Conservation (phyloP, 1,140 invertebrate genomes). For the Cydia amplana region DNA sequence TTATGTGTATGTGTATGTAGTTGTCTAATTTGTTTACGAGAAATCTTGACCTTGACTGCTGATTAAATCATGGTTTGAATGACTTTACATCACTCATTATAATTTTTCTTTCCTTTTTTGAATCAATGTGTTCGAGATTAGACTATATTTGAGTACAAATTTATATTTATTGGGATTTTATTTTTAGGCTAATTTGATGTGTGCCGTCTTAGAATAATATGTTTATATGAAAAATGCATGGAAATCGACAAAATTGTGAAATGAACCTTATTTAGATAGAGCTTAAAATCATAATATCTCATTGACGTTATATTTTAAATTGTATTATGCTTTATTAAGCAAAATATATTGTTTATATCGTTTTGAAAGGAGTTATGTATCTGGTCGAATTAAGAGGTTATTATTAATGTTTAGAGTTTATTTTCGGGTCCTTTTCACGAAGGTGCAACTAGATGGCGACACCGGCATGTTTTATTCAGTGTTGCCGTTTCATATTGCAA, state of each 20-base stretch:
- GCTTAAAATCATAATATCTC: constrained; percentile 6
- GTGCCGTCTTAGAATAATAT: constrained; percentile 19
- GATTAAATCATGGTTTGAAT: background rate
- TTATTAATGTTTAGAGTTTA: constrained; percentile 15
- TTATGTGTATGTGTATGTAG: background rate
- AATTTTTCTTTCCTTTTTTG: background rate
- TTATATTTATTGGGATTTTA: constrained; percentile 28
- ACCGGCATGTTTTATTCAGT: background rate
- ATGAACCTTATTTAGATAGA: constrained; percentile 6
- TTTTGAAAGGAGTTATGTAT: constrained; percentile 9
- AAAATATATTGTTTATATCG: constrained; percentile 6
- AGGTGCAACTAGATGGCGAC: constrained; percentile 2
- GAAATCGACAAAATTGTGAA: background rate
- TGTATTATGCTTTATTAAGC: constrained; percentile 2
- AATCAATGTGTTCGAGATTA: constrained; percentile 28
- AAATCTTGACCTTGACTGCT: background rate
- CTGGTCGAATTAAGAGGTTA: constrained; percentile 18
- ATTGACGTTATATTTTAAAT: constrained; percentile 10
- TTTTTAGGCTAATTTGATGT: constrained; percentile 23
- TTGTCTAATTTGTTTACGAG: background rate
- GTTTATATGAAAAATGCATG: constrained; percentile 11
- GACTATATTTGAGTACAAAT: constrained; percentile 34
- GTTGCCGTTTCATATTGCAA: background rate
- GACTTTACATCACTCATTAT: background rate
- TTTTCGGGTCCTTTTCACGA: constrained; percentile 20